Conservation (phyloP, 2,888 invertebrate species). For the Altica lythri region DNA sequence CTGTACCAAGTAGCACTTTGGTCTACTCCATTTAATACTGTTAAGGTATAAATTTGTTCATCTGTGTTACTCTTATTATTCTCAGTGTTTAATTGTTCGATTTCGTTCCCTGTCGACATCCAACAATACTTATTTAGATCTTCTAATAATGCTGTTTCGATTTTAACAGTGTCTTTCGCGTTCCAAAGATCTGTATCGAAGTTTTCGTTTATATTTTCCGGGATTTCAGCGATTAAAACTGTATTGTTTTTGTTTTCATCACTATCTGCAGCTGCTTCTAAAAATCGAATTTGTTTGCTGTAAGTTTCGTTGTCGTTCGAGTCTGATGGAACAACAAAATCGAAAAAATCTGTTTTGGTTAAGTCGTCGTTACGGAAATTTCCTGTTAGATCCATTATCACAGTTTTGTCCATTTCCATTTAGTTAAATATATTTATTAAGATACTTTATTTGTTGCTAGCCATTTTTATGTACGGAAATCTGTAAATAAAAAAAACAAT, state of each 20-base stretch:
- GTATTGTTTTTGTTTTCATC: conserved; percentile 64
- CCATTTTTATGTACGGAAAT: too few species aligned
- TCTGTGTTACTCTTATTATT: conserved; percentile 68
- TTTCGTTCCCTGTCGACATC: conserved; percentile 68
- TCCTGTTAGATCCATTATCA: conserved; percentile 84
- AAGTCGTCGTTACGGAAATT: conserved; percentile 78
- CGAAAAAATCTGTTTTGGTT: conserved; percentile 87
- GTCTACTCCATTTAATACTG: conserved; percentile 79
- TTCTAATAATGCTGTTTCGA: conserved; percentile 77
- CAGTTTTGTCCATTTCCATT: conserved; percentile 55
- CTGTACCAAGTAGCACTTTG: conserved; percentile 58
- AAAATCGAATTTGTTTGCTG: conserved; percentile 71
- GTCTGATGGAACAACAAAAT: conserved; percentile 83
- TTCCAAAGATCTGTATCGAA: conserved; percentile 66
- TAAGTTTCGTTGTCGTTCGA: conserved; percentile 69
- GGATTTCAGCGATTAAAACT: conserved; percentile 50
- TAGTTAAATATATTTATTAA: too few species aligned
- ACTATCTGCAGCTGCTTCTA: conserved; percentile 64
- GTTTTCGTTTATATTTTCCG: conserved; percentile 56
- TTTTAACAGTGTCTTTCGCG: conserved; percentile 73
- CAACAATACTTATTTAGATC: conserved; percentile 86
- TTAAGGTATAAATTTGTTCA: conserved; percentile 83
- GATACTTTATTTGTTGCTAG: too few species aligned
- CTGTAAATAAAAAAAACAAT: too few species aligned
- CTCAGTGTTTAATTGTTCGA: conserved; percentile 51